Conservation (phyloP, 2,888 invertebrate genomes). For the Caenorhabditis imperialis region DNA sequence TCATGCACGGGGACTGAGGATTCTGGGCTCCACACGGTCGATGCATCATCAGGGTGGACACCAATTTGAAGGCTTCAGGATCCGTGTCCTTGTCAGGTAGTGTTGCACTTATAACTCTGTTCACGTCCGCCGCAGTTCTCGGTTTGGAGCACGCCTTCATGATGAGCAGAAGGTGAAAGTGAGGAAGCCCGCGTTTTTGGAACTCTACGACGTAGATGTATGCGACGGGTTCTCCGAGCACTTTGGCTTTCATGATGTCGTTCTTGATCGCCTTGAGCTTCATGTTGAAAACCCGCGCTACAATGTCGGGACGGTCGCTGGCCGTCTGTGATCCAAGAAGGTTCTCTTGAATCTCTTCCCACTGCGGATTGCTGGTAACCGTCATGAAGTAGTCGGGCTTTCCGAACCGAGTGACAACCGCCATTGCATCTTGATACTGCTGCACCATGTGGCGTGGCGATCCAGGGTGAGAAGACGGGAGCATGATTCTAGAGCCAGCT, state of each 20-base stretch:
- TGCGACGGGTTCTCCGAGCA: conserved; percentile 68
- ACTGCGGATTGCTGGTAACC: conserved; percentile 77
- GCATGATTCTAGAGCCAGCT: conserved; percentile 59
- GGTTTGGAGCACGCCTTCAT: conserved; percentile 71
- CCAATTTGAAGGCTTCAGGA: conserved; percentile 53
- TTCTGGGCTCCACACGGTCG: conserved; percentile 69
- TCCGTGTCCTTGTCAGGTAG: conserved; percentile 63
- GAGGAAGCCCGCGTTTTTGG: conserved; percentile 77
- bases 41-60: conserved; percentile 68
- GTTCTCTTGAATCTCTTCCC: conserved; percentile 71
- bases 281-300: too few species aligned
- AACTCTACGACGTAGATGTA: conserved; percentile 63
- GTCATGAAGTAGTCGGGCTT: conserved; percentile 75
- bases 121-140: conserved; percentile 24
- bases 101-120: conserved; percentile 54
- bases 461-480: conserved; percentile 74
- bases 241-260: conserved; percentile 56
- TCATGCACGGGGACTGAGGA: conserved; percentile 78
- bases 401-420: conserved; percentile 67
- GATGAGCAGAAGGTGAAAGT: conserved; percentile 71
- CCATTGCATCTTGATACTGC: conserved; percentile 71
- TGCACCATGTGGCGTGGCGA: conserved; percentile 77
- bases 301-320: too few species aligned
- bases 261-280: conserved; percentile 67
- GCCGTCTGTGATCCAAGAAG: too few species aligned